phyloP scores from a whole-genome alignment of 1,140 invertebrate genomes.

The Cherax destructor region DNA sequence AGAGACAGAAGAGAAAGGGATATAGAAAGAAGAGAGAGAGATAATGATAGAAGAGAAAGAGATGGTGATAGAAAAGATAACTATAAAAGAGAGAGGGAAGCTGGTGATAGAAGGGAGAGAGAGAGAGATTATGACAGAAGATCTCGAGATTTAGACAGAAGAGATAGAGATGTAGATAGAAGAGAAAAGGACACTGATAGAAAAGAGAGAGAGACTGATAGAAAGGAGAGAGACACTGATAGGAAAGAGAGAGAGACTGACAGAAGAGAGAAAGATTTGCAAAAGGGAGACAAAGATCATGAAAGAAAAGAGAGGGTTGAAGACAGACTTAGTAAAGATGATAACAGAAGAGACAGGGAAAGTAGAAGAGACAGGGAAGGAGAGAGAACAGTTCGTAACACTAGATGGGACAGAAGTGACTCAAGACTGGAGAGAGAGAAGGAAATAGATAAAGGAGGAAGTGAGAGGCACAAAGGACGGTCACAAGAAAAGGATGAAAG shows the following conservation, averaged over 20 bases:
- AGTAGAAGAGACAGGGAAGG: slow-evolving; percentile 30
- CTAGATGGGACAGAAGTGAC: slow-evolving; percentile 77
- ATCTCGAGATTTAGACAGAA: slow-evolving; percentile 38
- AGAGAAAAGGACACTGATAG: slow-evolving; percentile 75
- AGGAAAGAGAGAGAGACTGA: slow-evolving; percentile 74
- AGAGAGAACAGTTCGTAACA: slow-evolving; percentile 73
- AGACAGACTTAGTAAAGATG: slow-evolving; percentile 10
- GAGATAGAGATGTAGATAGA: slow-evolving; percentile 68
- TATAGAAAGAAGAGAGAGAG: slow-evolving; percentile 35
- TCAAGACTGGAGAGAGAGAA: slow-evolving; percentile 54
- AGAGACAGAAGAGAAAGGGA: slow-evolving; percentile 51
- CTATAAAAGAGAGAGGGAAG: slow-evolving; percentile 73
- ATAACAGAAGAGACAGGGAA: slow-evolving; percentile 36
- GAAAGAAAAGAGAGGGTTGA: slow-evolving; percentile 26
- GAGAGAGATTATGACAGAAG: slow-evolving; percentile 44
- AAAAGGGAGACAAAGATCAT: slow-evolving; percentile 44
- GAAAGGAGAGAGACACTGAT: slow-evolving; percentile 75
- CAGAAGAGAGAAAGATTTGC: slow-evolving; percentile 28
- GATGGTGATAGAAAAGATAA: slow-evolving; percentile 31
- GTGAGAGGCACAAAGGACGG: slow-evolving; percentile 43
- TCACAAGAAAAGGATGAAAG: slow-evolving; percentile 56
- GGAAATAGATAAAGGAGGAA: slow-evolving; percentile 45
- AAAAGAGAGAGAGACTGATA: slow-evolving; percentile 73
- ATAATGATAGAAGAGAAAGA: slow-evolving; percentile 50
- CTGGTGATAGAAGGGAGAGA: slow-evolving; percentile 70